These are phyloP conservation scores for Gymnoscelis rufifasciata DNA, from an alignment of 2,888 invertebrate genomes.

Conservation along the genomic window DNA sequence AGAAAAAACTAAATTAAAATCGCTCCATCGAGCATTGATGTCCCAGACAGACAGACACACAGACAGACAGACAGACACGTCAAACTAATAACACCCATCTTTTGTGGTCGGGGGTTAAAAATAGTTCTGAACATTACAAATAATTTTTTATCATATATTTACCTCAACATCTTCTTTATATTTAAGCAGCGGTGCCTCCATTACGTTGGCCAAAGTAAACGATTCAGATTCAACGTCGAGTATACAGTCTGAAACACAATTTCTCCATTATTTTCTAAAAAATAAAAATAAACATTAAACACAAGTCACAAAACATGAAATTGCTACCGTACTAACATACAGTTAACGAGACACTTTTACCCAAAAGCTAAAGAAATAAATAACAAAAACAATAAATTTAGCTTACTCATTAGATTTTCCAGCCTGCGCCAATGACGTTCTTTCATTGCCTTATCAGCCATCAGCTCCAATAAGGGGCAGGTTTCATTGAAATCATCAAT, in stretches of 20 bases:
- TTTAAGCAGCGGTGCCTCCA: conserved; percentile 90
- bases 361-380: too few species aligned
- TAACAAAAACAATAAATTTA: too few species aligned
- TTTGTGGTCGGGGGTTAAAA: too few species aligned
- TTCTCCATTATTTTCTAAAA: not conserved
- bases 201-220: conserved; percentile 88
- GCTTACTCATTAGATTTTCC: conserved; percentile 69
- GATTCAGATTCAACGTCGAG: conserved; percentile 89
- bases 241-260: conserved; percentile 67
- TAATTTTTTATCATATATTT: conserved; percentile 14
- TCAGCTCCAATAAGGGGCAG: conserved; percentile 90
- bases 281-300: too few species aligned
- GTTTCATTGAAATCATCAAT: conserved; percentile 95
- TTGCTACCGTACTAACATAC: too few species aligned
- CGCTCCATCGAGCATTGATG: too few species aligned
- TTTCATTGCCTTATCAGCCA: conserved; percentile 93
- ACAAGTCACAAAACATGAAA: too few species aligned
- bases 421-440: conserved; percentile 86
- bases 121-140: not conserved
- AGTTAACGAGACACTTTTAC: too few species aligned
- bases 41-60: too few species aligned
- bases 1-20: too few species aligned
- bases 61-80: too few species aligned
- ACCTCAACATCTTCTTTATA: conserved; percentile 93
- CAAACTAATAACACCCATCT: too few species aligned